Percentiles rank a stretch among this genome's conserved stretches.
phyloP scores from a whole-genome alignment of 37 sponge, comb jelly and placozoan genomes.

The Hexactinellida sp. region DNA sequence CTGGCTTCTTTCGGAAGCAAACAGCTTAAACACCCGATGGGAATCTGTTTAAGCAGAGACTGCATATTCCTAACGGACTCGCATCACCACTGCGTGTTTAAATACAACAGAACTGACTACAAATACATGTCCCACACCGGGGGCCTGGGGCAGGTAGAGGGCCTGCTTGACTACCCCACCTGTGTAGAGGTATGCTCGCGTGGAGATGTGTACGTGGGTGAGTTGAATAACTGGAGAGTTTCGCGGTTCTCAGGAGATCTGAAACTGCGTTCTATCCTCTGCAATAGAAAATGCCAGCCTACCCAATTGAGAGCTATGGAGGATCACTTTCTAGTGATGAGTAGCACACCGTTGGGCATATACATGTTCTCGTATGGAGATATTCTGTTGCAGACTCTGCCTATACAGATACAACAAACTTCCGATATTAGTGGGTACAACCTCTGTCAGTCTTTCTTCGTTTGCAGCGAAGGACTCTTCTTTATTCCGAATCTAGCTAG shows the following conservation, averaged over 20 bases:
- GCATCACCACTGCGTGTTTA: background rate
- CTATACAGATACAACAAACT: background rate
- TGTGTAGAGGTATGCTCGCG: background rate
- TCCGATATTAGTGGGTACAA: slow-evolving; percentile 1
- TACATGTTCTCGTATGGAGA: slow-evolving; percentile 6
- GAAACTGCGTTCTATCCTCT: background rate
- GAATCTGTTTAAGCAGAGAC: background rate
- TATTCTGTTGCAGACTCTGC: background rate
- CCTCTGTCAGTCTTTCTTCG: background rate
- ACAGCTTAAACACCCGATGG: slow-evolving; percentile 6
- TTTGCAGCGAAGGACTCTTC: background rate
- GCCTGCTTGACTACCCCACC: background rate
- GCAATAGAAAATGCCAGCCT: slow-evolving; percentile 1
- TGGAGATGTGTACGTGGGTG: background rate
- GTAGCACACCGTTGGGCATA: background rate
- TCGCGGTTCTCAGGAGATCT: background rate
- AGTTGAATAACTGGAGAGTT: background rate
- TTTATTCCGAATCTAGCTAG: background rate
- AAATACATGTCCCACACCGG: background rate
- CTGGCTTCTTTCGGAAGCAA: background rate
- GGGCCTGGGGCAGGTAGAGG: background rate
- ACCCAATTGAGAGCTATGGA: background rate
- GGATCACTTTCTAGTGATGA: background rate
- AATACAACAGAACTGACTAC: background rate
- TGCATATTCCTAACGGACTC: background rate